phyloP scores from a whole-genome alignment of 2,888 invertebrate genomes.

The Alloplasta piceator region DNA sequence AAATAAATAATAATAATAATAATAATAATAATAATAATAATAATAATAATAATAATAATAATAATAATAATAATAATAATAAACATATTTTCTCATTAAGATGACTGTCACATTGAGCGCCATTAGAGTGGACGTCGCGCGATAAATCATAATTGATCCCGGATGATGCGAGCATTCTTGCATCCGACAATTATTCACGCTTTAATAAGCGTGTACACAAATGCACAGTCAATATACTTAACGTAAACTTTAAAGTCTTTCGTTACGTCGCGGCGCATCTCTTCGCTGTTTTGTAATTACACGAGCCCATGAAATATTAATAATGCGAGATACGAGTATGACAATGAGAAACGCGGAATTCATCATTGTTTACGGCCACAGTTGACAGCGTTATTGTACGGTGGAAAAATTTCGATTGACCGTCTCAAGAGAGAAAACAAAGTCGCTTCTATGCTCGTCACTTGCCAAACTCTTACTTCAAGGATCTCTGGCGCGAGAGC shows the following conservation, averaged over 20 bases:
- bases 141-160: conserved; percentile 60
- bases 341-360: conserved; percentile 24
- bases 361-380: not conserved
- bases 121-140: conserved; percentile 18
- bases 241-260: conserved; percentile 19
- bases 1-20: no score
- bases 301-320: conserved; percentile 52
- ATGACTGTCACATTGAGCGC: conserved; percentile 32
- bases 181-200: conserved; percentile 29
- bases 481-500: no score
- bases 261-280: conserved; percentile 23
- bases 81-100: not conserved
- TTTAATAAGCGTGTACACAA: not conserved
- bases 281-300: conserved; percentile 29
- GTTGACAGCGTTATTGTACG: not conserved
- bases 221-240: conserved; percentile 37
- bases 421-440: not conserved
- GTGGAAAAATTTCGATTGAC: not conserved
- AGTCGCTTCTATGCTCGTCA: not conserved
- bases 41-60: no score
- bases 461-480: no score
- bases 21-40: no score
- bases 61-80: no score
- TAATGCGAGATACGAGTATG: conserved; percentile 40
- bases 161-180: conserved; percentile 52